Conservation (phyloP, 2,797 vertebrate genomes). For the Tragelaphus eurycerus region DNA sequence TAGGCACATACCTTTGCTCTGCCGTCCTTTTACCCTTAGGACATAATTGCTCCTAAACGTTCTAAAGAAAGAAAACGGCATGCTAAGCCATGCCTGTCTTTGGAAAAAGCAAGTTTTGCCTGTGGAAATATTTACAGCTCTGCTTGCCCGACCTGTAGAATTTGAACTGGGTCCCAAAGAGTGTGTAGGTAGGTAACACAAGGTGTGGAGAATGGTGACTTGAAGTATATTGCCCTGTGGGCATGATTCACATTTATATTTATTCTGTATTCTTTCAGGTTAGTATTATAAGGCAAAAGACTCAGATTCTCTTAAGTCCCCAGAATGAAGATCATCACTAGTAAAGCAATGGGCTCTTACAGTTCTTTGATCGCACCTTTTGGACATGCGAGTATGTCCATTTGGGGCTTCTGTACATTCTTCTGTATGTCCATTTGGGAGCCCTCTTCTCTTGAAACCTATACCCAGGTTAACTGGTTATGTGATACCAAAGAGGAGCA, state of each 20-base stretch:
- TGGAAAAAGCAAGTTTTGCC: constrained; percentile 46
- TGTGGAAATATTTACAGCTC: constrained; percentile 59
- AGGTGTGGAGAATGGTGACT: neutral
- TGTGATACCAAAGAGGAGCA: neutral
- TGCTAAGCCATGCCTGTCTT: constrained; percentile 69
- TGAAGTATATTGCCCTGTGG: neutral
- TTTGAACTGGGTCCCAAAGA: constrained; percentile 9
- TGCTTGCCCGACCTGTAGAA: neutral
- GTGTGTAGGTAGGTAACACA: constrained; percentile 35
- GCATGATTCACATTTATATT: neutral
- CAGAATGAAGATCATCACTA: neutral
- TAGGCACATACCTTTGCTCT: constrained; percentile 14
- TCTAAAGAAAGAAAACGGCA: constrained; percentile 44
- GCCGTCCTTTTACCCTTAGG: constrained; percentile 45
- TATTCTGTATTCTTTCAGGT: constrained; percentile 23
- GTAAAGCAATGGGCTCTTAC: neutral
- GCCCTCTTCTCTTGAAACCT: neutral
- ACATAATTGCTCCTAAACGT: constrained; percentile 42
- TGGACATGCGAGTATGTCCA: neutral
- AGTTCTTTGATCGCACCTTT: neutral
- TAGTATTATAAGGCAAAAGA: constrained; percentile 2
- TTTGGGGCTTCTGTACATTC: neutral
- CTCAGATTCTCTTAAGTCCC: neutral
- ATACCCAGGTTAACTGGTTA: neutral
- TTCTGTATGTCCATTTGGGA: neutral